phyloP scores from a whole-genome alignment of 2,888 invertebrate genomes.

The Tipula helvola region DNA sequence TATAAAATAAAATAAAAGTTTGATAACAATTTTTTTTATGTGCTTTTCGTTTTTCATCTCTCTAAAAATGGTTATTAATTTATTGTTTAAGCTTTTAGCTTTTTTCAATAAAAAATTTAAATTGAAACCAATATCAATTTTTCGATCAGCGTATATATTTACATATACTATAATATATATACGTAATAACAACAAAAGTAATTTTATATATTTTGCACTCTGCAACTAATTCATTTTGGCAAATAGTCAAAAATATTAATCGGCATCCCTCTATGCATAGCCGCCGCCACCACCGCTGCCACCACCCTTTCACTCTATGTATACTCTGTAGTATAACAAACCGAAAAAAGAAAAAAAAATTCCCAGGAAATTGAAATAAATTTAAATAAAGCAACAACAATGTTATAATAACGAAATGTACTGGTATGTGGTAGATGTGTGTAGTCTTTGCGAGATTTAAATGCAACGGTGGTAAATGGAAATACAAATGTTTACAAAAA shows the following conservation, averaged over 20 bases:
- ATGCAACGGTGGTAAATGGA: not conserved
- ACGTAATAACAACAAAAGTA: not conserved
- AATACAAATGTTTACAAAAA: not conserved
- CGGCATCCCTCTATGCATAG: not conserved
- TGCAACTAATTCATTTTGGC: not conserved
- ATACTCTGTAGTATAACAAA: not conserved
- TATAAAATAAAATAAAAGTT: not conserved
- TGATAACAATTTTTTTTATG: not conserved
- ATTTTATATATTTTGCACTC: not conserved
- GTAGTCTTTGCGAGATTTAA: not conserved
- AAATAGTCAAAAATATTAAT: not conserved
- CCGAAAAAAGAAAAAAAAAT: not conserved
- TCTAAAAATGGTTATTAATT: not conserved
- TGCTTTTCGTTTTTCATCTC: not conserved
- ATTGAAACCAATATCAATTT: not conserved
- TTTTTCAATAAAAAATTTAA: not conserved
- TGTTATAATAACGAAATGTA: not conserved
- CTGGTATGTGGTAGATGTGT: not conserved
- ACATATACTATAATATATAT: not conserved
- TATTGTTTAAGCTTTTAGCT: not conserved
- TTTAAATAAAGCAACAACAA: not conserved
- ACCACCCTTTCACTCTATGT: not conserved
- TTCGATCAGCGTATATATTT: not conserved
- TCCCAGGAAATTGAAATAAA: not conserved
- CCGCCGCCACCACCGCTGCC: not conserved